Base-by-base conservation (phyloP, 2,113 vertebrate genomes). In the Leptobrachium ailaonicum region DNA sequence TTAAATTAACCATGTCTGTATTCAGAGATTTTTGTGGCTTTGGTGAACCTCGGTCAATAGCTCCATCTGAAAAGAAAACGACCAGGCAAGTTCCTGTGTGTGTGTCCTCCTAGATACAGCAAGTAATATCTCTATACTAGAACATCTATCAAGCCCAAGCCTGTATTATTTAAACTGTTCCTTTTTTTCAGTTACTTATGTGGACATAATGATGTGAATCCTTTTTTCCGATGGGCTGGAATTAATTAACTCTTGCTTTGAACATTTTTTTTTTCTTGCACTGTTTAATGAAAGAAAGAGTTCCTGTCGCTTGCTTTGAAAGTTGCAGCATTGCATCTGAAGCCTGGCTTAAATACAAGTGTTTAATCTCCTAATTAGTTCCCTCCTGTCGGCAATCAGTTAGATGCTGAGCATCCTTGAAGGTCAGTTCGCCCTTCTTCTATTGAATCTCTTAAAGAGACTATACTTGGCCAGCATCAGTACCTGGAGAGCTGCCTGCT, bases 281-380 rank as follows among this genome's bases (percentile, higher is more conserved):
- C 47, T 78, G 83, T 86, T 85, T 77, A 77, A 83, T 58, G 83
- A 86, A 78, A 73, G 66, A 40, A 75, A 74, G 54, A 81, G 72
- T 81, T 75, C 45, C 68, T 83, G 68, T 76, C 14, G 84, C 84
- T 84, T 76, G 82, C 66, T 82, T 70, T 66, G 82, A 82, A 71
- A 70, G 50, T 75, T 82, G 6, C 71, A 78, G 74, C 66, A 32
- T 73, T 88, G 42, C 82, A n/a, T 85, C 72, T 82, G 71, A 72
- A 86, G 56, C 85, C 86, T 91, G 86, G 83, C 84, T 88, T 90
- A 86, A 88, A 82, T 84, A 87, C 85, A 90, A 91, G 83, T 88
- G 70, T 63, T 84, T 89, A 78, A 87, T 90, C 83, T 91, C 71
- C 82, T 87, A 89, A 91, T 91, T 87, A 90, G 82, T 50, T 88